Percentiles rank a stretch among this genome's conserved stretches.
These are phyloP conservation scores for Sebastes oblongus DNA, from an alignment of 2,797 vertebrate genomes.

Conservation along the genomic window DNA sequence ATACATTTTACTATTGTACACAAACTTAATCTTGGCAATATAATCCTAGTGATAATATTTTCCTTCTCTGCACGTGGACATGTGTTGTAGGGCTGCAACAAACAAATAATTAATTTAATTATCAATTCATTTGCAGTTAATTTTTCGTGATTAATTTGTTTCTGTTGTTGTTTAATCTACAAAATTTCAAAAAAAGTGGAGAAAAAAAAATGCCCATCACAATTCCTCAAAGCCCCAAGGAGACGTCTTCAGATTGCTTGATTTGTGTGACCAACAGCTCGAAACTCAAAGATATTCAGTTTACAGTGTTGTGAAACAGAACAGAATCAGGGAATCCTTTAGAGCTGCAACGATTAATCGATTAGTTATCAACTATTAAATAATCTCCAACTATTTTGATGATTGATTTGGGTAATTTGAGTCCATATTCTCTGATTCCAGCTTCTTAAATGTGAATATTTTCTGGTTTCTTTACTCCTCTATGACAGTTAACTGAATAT, in stretches of 20 bases:
- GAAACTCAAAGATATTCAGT: not conserved
- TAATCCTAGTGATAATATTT: not conserved
- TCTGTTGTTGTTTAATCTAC: not conserved
- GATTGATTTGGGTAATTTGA: too few relatives aligned
- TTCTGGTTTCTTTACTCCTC: too few relatives aligned
- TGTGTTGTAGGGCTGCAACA: not conserved
- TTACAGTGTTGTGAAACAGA: too few relatives aligned
- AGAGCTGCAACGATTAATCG: too few relatives aligned
- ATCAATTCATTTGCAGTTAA: not conserved
- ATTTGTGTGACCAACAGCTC: not conserved
- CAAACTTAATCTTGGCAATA: not conserved
- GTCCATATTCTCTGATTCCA: too few relatives aligned
- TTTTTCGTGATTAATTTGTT: not conserved
- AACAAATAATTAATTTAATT: not conserved
- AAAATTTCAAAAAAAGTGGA: not conserved
- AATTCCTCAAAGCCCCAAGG: not conserved
- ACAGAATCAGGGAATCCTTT: too few relatives aligned
- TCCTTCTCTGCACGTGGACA: not conserved
- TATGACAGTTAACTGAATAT: too few relatives aligned
- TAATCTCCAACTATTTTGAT: too few relatives aligned
- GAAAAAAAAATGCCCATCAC: not conserved
- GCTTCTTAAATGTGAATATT: too few relatives aligned
- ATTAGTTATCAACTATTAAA: too few relatives aligned
- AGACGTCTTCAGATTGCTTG: not conserved
- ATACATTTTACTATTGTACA: not conserved